phyloP scores from a whole-genome alignment of 2,113 vertebrate species.

The Rhinolophus ferrumequinum region DNA sequence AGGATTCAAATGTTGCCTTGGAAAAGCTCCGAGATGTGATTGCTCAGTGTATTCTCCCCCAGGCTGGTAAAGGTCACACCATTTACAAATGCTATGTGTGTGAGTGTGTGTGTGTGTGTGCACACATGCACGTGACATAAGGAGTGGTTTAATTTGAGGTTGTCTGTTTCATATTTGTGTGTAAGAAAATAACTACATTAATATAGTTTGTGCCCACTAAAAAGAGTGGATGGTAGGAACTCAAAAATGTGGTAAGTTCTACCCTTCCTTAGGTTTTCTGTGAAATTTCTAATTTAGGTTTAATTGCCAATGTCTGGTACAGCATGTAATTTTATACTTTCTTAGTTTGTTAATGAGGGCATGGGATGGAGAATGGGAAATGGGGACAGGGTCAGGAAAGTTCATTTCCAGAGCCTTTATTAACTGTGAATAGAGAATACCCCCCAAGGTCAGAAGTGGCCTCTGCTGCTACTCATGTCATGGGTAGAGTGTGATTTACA shows the following conservation, averaged over 20 bases:
- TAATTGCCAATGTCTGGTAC: background rate
- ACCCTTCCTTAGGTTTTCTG: background rate
- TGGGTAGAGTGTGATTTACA: background rate
- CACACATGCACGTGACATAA: accelerated
- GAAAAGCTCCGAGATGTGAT: constrained; percentile 98
- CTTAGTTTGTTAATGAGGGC: background rate
- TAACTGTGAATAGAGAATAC: background rate
- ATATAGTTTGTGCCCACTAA: background rate
- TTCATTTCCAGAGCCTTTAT: background rate
- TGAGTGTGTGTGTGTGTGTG: background rate
- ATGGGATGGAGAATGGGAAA: background rate
- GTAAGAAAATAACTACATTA: constrained; percentile 47
- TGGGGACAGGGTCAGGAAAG: background rate
- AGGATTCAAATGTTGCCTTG: constrained; percentile 96
- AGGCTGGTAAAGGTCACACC: constrained; percentile 93
- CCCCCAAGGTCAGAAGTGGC: background rate
- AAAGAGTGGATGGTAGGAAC: background rate
- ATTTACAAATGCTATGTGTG: constrained; percentile 64
- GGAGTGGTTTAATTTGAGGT: background rate
- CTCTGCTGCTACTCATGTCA: background rate
- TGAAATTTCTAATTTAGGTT: constrained; percentile 32
- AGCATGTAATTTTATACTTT: background rate
- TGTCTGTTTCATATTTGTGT: background rate
- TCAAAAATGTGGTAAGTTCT: constrained; percentile 21
- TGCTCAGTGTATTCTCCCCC: constrained; percentile 98